phyloP scores from a whole-genome alignment of 2,797 vertebrate genomes.

The Arrhamphus sclerolepis region DNA sequence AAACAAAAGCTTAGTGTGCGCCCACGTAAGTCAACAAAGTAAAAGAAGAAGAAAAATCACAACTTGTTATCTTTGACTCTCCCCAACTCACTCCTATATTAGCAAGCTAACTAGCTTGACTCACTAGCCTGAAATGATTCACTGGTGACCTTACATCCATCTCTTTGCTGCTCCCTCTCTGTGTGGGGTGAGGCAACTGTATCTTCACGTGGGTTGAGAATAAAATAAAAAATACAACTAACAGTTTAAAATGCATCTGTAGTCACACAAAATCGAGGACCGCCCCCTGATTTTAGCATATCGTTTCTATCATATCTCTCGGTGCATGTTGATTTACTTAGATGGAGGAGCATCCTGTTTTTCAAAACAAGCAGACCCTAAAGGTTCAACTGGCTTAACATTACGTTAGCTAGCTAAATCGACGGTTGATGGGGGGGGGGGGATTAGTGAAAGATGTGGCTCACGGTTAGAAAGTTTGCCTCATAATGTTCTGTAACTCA shows the following conservation, averaged over 20 bases:
- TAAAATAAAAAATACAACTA: neutral
- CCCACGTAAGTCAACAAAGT: conserved; percentile 18
- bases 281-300: too few species aligned
- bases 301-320: neutral
- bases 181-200: conserved; percentile 16
- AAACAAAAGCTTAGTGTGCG: neutral
- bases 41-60: neutral
- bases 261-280: neutral
- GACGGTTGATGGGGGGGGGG: conserved; percentile 10
- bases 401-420: conserved; percentile 56
- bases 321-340: conserved; percentile 23
- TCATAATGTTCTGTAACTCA: conserved; percentile 32
- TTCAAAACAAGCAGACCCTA: conserved; percentile 65
- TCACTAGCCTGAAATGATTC: conserved; percentile 52
- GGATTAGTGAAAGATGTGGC: conserved; percentile 8
- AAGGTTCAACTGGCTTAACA: conserved; percentile 20
- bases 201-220: conserved; percentile 45
- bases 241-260: neutral
- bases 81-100: conserved; percentile 16
- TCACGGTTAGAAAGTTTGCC: conserved; percentile 36
- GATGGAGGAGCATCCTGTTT: conserved; percentile 42
- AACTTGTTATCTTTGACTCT: neutral
- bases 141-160: conserved; percentile 27
- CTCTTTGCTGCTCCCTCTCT: conserved; percentile 6
- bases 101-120: conserved; percentile 61